Conservation (phyloP, 2,797 vertebrate genomes). For the Gouania willdenowi region DNA sequence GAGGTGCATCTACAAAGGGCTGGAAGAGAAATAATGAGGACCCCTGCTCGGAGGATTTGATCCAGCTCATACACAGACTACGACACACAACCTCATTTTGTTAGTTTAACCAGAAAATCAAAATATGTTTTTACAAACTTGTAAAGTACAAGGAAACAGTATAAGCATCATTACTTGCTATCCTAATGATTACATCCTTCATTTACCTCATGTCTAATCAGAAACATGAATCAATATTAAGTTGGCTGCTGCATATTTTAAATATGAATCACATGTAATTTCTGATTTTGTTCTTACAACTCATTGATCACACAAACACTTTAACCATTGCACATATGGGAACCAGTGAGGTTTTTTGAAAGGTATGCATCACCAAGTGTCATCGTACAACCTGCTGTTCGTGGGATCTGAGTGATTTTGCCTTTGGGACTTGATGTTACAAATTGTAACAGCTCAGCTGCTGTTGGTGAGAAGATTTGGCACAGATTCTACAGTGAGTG, state of each 20-base stretch:
- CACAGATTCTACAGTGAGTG: conserved; percentile 40
- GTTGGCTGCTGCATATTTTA: no score
- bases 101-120: no score
- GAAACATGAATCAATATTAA: no score
- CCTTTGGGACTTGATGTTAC: conserved; percentile 55
- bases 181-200: no score
- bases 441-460: conserved; percentile 42
- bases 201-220: no score
- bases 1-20: conserved; percentile 41
- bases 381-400: conserved; percentile 39
- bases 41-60: conserved; percentile 45
- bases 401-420: conserved; percentile 45
- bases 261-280: no score
- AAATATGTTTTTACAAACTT: no score
- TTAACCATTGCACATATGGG: conserved; percentile 13
- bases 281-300: not conserved
- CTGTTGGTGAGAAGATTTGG: conserved; percentile 40
- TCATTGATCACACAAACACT: conserved; percentile 11
- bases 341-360: not conserved
- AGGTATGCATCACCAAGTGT: conserved; percentile 26
- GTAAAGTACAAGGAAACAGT: no score
- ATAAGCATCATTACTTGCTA: no score
- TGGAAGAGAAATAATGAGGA: conserved; percentile 53
- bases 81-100: no score
- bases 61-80: conserved; percentile 33